A percentile compares a stretch with the other conserved stretches of the same genome.
Evolutionary conservation across 2,888 invertebrate species (phyloP).

Genomic region (Chelonus formosanus): DNA sequence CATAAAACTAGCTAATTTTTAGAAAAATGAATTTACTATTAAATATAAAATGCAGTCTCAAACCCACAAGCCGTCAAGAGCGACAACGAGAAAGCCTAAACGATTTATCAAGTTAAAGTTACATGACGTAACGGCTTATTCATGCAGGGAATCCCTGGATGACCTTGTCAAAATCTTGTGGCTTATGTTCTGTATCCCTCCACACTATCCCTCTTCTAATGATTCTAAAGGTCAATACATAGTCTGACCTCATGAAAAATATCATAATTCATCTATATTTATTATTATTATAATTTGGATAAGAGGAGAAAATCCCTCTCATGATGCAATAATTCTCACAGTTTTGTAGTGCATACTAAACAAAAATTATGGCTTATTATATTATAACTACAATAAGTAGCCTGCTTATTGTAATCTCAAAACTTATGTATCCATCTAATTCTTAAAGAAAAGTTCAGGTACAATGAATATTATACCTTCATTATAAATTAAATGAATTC

Average conservation of each 20-base stretch:
- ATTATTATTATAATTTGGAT: neutral
- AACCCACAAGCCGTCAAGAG: neutral
- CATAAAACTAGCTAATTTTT: too few species aligned
- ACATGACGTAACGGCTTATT: constrained; percentile 59
- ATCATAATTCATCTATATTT: constrained; percentile 1
- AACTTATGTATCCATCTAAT: too few species aligned
- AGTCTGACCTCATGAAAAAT: constrained; percentile 9
- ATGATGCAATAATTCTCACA: too few species aligned
- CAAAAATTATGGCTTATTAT: too few species aligned
- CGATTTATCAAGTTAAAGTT: constrained; percentile 59
- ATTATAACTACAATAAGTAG: too few species aligned
- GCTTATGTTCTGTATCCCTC: constrained; percentile 13
- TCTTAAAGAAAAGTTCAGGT: too few species aligned
- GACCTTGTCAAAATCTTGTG: constrained; percentile 33
- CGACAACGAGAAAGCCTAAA: constrained; percentile 32
- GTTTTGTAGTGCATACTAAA: too few species aligned
- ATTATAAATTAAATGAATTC: too few species aligned
- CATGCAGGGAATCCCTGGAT: constrained; percentile 52
- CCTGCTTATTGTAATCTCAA: too few species aligned
- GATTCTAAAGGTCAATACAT: constrained; percentile 14
- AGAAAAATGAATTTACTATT: constrained; percentile 38
- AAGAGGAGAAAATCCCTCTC: too few species aligned
- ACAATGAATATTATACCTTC: too few species aligned
- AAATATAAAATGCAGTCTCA: neutral
- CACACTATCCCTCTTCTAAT: constrained; percentile 20